Evolutionary conservation across 2,797 vertebrate species (phyloP), one percentile per base, ranked within the genome.

Genomic region (Channa striata): DNA sequence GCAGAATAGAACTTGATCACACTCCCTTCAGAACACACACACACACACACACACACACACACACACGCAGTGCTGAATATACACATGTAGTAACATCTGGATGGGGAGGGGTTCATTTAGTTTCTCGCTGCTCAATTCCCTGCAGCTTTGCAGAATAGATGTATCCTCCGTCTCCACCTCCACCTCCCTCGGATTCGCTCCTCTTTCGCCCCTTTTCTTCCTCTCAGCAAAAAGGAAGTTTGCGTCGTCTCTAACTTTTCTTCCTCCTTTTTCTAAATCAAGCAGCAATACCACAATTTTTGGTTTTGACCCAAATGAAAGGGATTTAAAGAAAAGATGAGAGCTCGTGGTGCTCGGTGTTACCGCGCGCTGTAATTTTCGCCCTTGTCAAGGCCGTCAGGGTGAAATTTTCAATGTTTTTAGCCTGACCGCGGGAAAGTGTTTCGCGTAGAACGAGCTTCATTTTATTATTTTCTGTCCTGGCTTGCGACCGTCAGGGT

Each of bases 51-150:
- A 47, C 59, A 64, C 23, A 51, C 42, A 52, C 6, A 11, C 63
- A 59, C 68, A 74, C 47, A 49, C 19, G 6, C 6, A 30, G 25
- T 71, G 42, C 66, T 75, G 72, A 77, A 80, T 43, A n/a, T 71
- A 75, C 83, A 87, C 70, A 73, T 79, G 74, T 80, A 71, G 59
- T 30, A 78, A 78, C 87, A 89, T 86, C 85, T 90, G 84, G 80
- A 82, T 60, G 56, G 70, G 77, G 84, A 86, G 80, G 74, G 84
- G 74, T 65, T 89, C 75, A 83, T 84, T 86, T 84, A 67, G 72
- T 73, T 67, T 71, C 42, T 77, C 61, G 71, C 52, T 52, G 40
- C 63, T 77, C 34, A 62, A 68, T 66, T 82, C 74, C 70, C 77
- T 59, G 43, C 1, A 46, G 78, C 54, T 64, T 69, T 80, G 25